phyloP scores from a whole-genome alignment of 2,797 vertebrate genomes.

The Coregonus sp. region DNA sequence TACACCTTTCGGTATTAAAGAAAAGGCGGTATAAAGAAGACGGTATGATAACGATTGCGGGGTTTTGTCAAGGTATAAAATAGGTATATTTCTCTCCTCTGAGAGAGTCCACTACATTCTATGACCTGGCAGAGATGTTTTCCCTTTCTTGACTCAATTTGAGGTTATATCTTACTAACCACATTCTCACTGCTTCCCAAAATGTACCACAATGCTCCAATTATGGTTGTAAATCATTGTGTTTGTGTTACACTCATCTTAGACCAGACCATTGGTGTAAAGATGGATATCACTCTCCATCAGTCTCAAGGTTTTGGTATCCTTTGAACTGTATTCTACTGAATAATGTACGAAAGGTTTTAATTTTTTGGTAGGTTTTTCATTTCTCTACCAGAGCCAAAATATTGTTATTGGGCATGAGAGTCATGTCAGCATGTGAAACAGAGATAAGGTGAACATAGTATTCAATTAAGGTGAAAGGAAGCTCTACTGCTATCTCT shows the following conservation, averaged over 20 bases:
- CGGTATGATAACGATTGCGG: too few species aligned
- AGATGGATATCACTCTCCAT: neutral
- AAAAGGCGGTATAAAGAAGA: too few species aligned
- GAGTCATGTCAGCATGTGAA: conserved; percentile 59
- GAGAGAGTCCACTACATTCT: neutral
- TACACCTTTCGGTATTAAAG: too few species aligned
- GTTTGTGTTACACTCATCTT: neutral
- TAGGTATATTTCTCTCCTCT: too few species aligned
- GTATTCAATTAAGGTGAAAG: conserved; percentile 70
- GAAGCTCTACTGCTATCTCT: conserved; percentile 60
- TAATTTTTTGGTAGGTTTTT: conserved; percentile 42
- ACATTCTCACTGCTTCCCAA: neutral
- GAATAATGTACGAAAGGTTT: neutral
- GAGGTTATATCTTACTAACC: neutral
- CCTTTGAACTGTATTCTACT: too few species aligned
- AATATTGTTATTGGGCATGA: conserved; percentile 53
- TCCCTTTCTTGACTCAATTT: neutral
- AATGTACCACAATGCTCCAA: too few species aligned
- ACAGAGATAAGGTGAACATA: conserved; percentile 60
- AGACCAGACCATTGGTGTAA: neutral
- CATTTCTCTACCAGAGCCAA: conserved; percentile 55
- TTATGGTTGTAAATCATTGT: too few species aligned
- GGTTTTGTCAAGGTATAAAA: too few species aligned
- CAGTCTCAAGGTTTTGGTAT: neutral
- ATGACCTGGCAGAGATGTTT: neutral